These are phyloP conservation scores for Pheucticus melanocephalus DNA, from an alignment of 2,113 vertebrate genomes.

Conservation along the genomic window DNA sequence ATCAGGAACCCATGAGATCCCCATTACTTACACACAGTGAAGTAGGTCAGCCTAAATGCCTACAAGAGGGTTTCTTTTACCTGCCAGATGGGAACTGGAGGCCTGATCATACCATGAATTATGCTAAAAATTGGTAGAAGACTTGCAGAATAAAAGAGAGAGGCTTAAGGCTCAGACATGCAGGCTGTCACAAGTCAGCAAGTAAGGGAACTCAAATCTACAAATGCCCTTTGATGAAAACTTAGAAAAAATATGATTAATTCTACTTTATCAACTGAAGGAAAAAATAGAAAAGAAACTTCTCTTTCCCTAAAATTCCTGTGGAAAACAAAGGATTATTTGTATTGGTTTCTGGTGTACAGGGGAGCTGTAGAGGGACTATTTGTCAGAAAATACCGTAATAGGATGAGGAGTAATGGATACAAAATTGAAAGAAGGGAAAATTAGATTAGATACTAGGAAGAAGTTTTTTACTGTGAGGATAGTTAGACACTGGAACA, in stretches of 20 bases:
- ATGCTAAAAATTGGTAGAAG: neutral
- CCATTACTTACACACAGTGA: neutral
- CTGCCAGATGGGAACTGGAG: neutral
- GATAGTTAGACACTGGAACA: neutral
- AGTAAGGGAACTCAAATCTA: neutral
- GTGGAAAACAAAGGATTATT: neutral
- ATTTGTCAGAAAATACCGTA: neutral
- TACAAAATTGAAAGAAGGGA: neutral
- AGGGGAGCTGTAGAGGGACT: neutral
- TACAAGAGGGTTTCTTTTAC: neutral
- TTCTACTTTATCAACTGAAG: neutral
- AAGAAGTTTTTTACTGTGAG: neutral
- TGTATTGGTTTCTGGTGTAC: neutral
- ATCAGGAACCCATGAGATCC: neutral
- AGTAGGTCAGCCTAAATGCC: neutral
- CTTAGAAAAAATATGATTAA: conserved; percentile 11
- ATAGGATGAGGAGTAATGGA: neutral
- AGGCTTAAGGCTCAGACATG: neutral
- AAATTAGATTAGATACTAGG: neutral
- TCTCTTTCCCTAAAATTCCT: neutral
- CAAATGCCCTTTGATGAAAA: conserved; percentile 9
- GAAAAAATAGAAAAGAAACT: neutral
- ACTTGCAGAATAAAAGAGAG: neutral
- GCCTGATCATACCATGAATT: neutral
- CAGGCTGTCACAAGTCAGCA: neutral